Percentiles rank a stretch among this genome's conserved stretches.
These are phyloP conservation scores for Trypoxylus dichotomus DNA, from an alignment of 1,140 invertebrate genomes.

Conservation along the genomic window DNA sequence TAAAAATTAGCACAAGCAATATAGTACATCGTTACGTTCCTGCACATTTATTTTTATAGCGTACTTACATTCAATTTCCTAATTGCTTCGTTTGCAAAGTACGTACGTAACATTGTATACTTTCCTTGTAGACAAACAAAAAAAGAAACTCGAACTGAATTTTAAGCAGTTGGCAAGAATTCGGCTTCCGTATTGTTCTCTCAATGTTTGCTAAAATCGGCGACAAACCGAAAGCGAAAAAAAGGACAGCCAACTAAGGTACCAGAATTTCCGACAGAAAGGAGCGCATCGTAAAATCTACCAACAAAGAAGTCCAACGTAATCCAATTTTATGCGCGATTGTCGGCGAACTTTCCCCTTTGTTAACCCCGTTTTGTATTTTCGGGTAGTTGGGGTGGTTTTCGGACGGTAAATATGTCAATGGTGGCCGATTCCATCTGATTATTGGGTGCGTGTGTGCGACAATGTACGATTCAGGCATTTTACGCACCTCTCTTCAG, in stretches of 20 bases:
- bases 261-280: neutral
- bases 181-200: neutral
- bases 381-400: neutral
- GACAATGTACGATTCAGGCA: neutral
- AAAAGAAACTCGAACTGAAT: neutral
- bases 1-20: no score
- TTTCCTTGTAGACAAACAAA: neutral
- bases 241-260: neutral
- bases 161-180: neutral
- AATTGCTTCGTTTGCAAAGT: no score
- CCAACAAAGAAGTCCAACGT: conserved; percentile 1
- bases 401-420: conserved; percentile 5
- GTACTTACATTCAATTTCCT: no score
- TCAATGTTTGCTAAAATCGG: neutral
- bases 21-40: no score
- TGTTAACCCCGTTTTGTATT: neutral
- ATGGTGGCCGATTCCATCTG: neutral
- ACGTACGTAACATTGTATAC: neutral
- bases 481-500: neutral
- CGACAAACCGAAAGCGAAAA: neutral
- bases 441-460: neutral
- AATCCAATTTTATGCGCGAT: conserved; percentile 21
- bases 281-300: neutral
- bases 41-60: no score
- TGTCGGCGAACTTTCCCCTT: conserved; percentile 15